Evolutionary conservation across 2,888 invertebrate genomes (phyloP), one percentile per base, ranked within the genome.

Genomic region (Rotaria sp.): DNA sequence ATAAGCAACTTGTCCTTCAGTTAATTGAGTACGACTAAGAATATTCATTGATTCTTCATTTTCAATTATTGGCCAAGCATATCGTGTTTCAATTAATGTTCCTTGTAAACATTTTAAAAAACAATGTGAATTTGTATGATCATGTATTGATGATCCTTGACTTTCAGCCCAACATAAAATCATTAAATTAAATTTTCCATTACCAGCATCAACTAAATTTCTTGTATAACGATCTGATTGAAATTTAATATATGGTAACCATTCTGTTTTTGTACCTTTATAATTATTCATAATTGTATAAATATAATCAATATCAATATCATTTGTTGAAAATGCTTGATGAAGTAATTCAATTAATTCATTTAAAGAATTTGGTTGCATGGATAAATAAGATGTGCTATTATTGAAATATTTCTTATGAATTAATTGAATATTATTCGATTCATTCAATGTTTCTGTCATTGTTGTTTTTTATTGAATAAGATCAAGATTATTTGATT

Each of bases 101-200:
- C 96, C 84, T 48, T 87, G 18, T 41, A 85, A n/a, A 80, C 84
- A 90, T 92, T 97, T 99, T 95, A 99, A 96, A 91, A 99, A 96
- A 91, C 99, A 99, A 90, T 99, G 97, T 0, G 97, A 94, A 89
- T 97, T 94, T 0, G 96, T 94, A 90, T 99, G 99, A 91, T 97
- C 97, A 91, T 99, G 99, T 88, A 99, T 96, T 21, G 95, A 94
- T 0, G 97, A 96, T 0, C 95, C 95, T 88, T 96, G 96, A 0
- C 95, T 96, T 90, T 96, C 96, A 38, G 96, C 96, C 98, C 99
- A 99, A 92, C 98, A 98, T n/a, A 99, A 92, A 50, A 96, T 93
- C 94, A 99, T 96, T 88, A 99, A 92, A 92, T 99, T 99, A 92
- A 96, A 99, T 90, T 95, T 96, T 0, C 96, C 97, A 90, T 99